Evolutionary conservation across 2,797 vertebrate genomes (phyloP), one percentile per base, ranked within the genome.

Genomic region (Oceanodroma leucorhoa): DNA sequence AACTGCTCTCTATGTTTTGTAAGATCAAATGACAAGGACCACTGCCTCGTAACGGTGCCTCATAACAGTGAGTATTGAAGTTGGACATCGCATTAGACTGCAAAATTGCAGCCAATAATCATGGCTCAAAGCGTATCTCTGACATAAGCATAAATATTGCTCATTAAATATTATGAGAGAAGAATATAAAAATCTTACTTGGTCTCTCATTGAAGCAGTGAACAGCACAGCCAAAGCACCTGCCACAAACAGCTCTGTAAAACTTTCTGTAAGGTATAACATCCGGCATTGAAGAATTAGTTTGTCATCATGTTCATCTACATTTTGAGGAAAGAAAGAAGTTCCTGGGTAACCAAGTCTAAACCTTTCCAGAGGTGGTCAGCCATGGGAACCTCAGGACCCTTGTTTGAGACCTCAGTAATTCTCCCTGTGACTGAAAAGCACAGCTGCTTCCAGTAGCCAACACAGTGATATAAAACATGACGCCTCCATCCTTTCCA

Each of bases 151-250:
- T 87, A 93, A 96, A 93, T 94, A 91, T 76, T 89, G 46, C 75
- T 96, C 92, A 92, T 96, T 93, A 96, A 95, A 96, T 92, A 83
- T 95, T 94, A 94, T 83, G 79, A 85, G 45, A 91, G 72, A 89
- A 51, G 72, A 96, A 79, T 83, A 79, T 89, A 89, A 94, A 95
- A 91, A 75, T 81, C 85, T 94, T 70, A 40, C 72, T 85, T 88
- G 38, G 27, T 92, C 34, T 89, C 67, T 87, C 69, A 73, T 10
- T 72, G 84, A 91, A 87, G 78, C 67, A 70, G 69, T 79, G 88
- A 94, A 94, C 38, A 93, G 54, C 54, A 91, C 17, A 83, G 86
- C 43, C 81, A 89, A 75, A 92, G 73, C 57, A 79, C 65, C 71
- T 89, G 78, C 69, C 85, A 62, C 7, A 3, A 72, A 45, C 65